These are phyloP conservation scores for Lytechinus variegatus DNA, from an alignment of 35 echinoderm and acorn worm genomes.

Conservation along the genomic window DNA sequence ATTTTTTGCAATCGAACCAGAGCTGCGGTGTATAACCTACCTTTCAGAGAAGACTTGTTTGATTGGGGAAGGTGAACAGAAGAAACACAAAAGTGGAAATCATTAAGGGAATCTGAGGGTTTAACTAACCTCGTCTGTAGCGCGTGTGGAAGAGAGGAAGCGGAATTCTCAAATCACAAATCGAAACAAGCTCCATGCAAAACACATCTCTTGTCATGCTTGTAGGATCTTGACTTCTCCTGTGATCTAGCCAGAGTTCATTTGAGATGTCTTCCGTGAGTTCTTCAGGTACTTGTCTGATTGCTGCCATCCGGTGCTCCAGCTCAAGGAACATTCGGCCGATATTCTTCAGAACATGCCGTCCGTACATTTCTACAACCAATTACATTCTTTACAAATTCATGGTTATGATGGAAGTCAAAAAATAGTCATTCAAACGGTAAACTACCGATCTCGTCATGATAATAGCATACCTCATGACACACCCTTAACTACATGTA, in stretches of 20 bases:
- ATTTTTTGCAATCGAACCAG: background rate
- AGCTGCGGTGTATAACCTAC: background rate
- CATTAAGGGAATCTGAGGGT: background rate
- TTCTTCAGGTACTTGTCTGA: background rate
- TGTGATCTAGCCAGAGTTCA: background rate
- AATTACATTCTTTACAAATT: too few species aligned
- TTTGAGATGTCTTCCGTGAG: background rate
- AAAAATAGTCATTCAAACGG: too few species aligned
- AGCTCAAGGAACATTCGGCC: background rate
- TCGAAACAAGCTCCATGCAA: slow-evolving; percentile 1
- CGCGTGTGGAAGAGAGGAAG: background rate
- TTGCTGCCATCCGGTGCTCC: background rate
- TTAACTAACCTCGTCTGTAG: background rate
- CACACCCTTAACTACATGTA: too few species aligned
- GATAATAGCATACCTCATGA: too few species aligned
- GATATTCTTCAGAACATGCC: background rate
- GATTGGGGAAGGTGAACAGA: background rate
- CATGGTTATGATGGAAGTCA: too few species aligned
- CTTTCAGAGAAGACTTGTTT: background rate
- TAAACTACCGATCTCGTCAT: too few species aligned
- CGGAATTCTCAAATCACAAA: slow-evolving; percentile 3
- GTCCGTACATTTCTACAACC: too few species aligned
- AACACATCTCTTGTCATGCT: background rate
- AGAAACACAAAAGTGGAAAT: background rate
- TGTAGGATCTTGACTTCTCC: background rate